Conservation (phyloP, 2,113 vertebrate genomes). For the Anolis carolinensis region DNA sequence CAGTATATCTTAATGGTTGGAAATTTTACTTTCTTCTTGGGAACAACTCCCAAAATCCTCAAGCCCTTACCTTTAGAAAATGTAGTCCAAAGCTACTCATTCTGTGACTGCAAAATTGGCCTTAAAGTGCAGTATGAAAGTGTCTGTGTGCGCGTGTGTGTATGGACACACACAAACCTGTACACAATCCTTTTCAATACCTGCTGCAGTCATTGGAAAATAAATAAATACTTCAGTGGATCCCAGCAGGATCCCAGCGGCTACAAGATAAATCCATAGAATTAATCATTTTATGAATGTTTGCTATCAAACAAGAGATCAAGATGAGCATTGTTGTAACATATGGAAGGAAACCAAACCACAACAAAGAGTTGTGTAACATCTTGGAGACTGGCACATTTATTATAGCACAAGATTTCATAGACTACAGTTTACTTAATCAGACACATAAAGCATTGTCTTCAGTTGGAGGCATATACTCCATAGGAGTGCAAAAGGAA, state of each 20-base stretch:
- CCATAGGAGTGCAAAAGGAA: background rate
- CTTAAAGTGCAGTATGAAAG: background rate
- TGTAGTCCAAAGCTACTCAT: background rate
- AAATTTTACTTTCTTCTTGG: background rate
- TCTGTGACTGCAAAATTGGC: background rate
- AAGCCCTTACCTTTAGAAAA: background rate
- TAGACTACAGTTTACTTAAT: background rate
- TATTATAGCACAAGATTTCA: conserved; percentile 7
- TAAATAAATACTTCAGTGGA: conserved; percentile 4
- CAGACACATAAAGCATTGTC: background rate
- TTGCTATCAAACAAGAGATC: conserved; percentile 9
- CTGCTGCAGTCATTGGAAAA: background rate
- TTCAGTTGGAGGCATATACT: conserved; percentile 1
- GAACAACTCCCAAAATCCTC: background rate
- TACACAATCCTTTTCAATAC: background rate
- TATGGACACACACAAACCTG: background rate
- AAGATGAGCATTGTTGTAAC: background rate
- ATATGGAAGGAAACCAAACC: conserved; percentile 8
- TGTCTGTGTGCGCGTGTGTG: background rate
- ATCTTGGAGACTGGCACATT: background rate
- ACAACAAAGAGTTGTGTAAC: background rate
- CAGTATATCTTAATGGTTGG: background rate
- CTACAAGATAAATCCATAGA: background rate
- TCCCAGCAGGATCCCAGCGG: background rate
- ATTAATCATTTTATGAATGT: conserved; percentile 19